phyloP scores from a whole-genome alignment of 2,113 vertebrate genomes.

The Rattus rattus region DNA sequence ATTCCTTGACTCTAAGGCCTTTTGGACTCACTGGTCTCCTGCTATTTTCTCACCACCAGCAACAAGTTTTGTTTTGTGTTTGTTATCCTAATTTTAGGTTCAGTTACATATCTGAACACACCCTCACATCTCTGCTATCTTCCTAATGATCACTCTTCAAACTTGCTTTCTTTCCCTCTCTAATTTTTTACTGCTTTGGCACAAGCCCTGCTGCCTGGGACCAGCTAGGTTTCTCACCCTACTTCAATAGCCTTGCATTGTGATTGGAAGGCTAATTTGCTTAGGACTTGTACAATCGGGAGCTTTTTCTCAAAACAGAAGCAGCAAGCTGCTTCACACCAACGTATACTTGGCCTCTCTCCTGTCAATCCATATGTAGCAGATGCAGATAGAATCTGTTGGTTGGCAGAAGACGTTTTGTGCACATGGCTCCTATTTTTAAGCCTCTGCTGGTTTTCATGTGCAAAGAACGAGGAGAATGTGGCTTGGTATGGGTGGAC shows the following conservation, averaged over 20 bases:
- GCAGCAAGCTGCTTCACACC: conserved; percentile 89
- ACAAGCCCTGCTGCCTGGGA: conserved; percentile 75
- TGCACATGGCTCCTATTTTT: conserved; percentile 87
- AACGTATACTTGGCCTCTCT: conserved; percentile 87
- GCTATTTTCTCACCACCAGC: background rate
- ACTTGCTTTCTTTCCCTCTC: conserved; percentile 51
- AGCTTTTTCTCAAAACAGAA: conserved; percentile 89
- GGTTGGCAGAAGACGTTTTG: conserved; percentile 85
- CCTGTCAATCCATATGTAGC: conserved; percentile 88
- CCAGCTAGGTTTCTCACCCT: conserved; percentile 84
- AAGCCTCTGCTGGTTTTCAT: conserved; percentile 85
- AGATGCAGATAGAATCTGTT: conserved; percentile 89
- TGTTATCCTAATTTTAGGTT: conserved; percentile 3
- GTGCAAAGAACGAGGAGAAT: conserved; percentile 83
- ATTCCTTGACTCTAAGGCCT: background rate
- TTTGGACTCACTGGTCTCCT: conserved; percentile 12
- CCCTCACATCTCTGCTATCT: conserved; percentile 1
- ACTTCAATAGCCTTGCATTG: conserved; percentile 81
- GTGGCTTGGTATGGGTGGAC: conserved; percentile 79
- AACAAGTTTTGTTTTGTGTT: conserved; percentile 51
- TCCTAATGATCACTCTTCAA: conserved; percentile 67
- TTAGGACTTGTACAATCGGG: conserved; percentile 86
- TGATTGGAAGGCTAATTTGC: conserved; percentile 87
- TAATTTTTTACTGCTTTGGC: conserved; percentile 77
- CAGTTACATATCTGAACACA: conserved; percentile 23